Base-by-base conservation (phyloP, 2,113 vertebrate species). In the Vimba vimba region DNA sequence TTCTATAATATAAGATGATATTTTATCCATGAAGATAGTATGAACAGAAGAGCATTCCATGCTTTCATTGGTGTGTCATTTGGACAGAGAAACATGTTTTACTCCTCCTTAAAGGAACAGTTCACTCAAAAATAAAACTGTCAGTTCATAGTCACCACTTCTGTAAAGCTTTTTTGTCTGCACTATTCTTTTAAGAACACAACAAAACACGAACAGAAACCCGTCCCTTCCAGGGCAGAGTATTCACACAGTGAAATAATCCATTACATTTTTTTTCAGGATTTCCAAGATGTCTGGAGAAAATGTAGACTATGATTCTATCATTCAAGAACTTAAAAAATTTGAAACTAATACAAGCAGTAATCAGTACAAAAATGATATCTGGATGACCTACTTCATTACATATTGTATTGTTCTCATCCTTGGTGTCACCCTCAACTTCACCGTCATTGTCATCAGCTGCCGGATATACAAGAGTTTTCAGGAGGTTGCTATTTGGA, bases 381-480 rank as follows among this genome's bases (percentile, higher is more conserved):
- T 86, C 73, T 52, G 52, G 75, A 25, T 79, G 43, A 23, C 64
- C 1, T 86, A 84, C 76, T 30, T 88, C 1, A 27, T 30, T 15
- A n/a, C 55, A 62, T 86, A 84, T n/a, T 9, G 33, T 11, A 60
- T 84, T 36, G 62, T 50, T 62, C 52, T 82, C 45, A 39, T 30
- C 15, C 57, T 88, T 4, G 85, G 85, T 19, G 5, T 86, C 57
- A 17, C 25, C 13, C 76, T 88, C 59, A 88, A 88, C 69, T 6
- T 71, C 25, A 59, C 9, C 0, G n/a, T 84, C 7, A 30, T 88
- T 30, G 5, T 86, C 17, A 11, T 55, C 12, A n/a, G 76, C 15
- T 59, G 66, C 50, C 39, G 1, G 17, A 19, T 8, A n/a, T 33
- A 75, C 25, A 12, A 47, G 57, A 80, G 25, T 2, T 12, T 73